Percentiles rank a stretch among this genome's conserved stretches.
Evolutionary conservation across 2,797 vertebrate species (phyloP).

Genomic region (Gila robusta): DNA sequence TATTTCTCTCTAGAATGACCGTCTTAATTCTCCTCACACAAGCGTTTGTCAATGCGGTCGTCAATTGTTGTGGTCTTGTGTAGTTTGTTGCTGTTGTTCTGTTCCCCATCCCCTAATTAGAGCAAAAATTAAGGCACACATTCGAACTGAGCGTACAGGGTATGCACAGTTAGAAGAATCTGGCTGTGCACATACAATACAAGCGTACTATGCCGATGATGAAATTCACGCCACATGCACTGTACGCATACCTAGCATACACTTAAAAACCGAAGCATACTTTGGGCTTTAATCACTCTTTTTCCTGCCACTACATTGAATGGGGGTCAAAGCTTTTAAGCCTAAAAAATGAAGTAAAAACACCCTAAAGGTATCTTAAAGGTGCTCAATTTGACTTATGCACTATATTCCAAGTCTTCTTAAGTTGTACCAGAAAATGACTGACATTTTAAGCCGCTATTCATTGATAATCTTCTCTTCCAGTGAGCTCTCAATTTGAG

Average conservation of each 20-base stretch:
- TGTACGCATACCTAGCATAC: neutral
- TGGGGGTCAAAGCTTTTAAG: neutral
- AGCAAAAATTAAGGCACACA: neutral
- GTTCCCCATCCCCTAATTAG: neutral
- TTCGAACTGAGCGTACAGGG: no score
- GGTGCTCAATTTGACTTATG: neutral
- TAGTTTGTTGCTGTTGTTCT: neutral
- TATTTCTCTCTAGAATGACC: neutral
- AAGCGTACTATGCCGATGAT: neutral
- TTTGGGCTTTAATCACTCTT: neutral
- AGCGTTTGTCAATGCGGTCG: neutral
- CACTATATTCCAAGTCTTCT: neutral
- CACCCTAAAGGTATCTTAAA: neutral
- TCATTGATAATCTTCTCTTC: neutral
- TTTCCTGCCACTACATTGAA: neutral
- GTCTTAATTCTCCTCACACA: neutral
- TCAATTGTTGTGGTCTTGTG: neutral
- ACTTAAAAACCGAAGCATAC: neutral
- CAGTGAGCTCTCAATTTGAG: conserved; percentile 1
- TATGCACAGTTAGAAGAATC: neutral
- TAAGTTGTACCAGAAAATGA: neutral
- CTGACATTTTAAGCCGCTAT: neutral
- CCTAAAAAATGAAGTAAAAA: neutral
- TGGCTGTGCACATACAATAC: neutral
- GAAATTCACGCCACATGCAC: neutral